phyloP scores from a whole-genome alignment of 2,113 vertebrate species.

The Heliornis fulica region DNA sequence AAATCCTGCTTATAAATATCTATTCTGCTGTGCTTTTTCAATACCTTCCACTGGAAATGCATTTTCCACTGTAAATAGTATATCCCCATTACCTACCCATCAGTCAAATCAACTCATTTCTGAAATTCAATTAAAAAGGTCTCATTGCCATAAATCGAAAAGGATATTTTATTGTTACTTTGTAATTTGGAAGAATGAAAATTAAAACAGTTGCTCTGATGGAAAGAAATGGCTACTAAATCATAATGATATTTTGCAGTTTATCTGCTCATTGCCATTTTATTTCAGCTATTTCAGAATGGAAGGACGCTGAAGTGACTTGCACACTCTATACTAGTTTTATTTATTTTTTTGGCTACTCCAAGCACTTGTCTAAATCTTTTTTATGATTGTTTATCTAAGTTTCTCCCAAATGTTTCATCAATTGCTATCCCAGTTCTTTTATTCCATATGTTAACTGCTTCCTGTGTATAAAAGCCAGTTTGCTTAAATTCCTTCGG shows the following conservation, averaged over 20 bases:
- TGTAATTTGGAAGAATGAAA: conserved; percentile 65
- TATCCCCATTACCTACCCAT: not conserved
- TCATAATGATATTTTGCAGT: conserved; percentile 64
- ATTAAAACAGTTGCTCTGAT: conserved; percentile 63
- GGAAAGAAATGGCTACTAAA: conserved; percentile 58
- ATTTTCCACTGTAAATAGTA: not conserved
- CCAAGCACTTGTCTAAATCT: conserved; percentile 51
- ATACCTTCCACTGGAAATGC: not conserved
- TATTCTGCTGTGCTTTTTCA: not conserved
- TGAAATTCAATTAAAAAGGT: conserved; percentile 16
- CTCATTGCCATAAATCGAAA: not conserved
- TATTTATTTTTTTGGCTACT: conserved; percentile 58
- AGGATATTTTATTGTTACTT: conserved; percentile 40
- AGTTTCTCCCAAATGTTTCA: conserved; percentile 61
- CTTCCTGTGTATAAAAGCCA: conserved; percentile 58
- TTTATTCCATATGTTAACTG: conserved; percentile 62
- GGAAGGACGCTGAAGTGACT: conserved; percentile 45
- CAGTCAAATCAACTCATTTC: conserved; percentile 30
- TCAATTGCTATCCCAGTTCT: conserved; percentile 42
- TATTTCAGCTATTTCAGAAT: conserved; percentile 51
- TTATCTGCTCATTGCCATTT: conserved; percentile 60
- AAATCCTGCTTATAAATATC: conserved; percentile 23
- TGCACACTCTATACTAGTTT: not conserved
- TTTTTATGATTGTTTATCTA: conserved; percentile 64
- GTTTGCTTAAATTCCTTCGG: conserved; percentile 59